These are phyloP conservation scores for Psittacula derbiana DNA, from an alignment of 2,797 vertebrate species.

Conservation along the genomic window DNA sequence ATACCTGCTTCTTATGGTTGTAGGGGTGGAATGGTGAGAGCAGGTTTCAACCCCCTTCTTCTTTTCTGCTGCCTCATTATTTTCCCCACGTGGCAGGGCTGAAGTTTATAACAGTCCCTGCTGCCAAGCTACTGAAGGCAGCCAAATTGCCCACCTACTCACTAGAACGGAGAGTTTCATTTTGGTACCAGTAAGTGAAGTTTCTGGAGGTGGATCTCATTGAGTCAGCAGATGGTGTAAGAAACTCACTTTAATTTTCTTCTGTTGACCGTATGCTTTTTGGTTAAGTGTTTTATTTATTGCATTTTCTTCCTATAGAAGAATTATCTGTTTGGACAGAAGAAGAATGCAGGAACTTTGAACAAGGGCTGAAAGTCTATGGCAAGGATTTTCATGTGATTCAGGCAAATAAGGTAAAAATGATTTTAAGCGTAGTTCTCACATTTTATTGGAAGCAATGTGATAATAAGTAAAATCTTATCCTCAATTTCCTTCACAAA, in stretches of 20 bases:
- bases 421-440: not conserved
- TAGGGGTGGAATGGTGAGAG: not conserved
- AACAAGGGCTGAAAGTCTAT: conserved; percentile 93
- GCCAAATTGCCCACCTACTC: not conserved
- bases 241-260: not conserved
- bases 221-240: not conserved
- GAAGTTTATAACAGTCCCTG: not conserved
- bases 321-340: conserved; percentile 95
- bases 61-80: not conserved
- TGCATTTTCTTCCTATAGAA: conserved; percentile 76
- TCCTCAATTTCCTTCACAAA: not conserved
- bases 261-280: not conserved
- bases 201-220: not conserved
- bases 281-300: not conserved
- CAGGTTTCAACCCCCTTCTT: not conserved
- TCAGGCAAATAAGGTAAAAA: conserved; percentile 94
- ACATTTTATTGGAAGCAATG: not conserved
- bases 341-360: conserved; percentile 96
- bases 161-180: not conserved
- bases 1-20: not conserved
- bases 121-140: not conserved
- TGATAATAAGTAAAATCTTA: not conserved
- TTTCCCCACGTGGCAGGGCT: rapidly evolving
- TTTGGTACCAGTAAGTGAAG: not conserved
- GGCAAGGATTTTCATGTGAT: conserved; percentile 96